Evolutionary conservation across 2,113 vertebrate genomes (phyloP), one percentile per base, ranked within the genome.

Genomic region (Salvator merianae): DNA sequence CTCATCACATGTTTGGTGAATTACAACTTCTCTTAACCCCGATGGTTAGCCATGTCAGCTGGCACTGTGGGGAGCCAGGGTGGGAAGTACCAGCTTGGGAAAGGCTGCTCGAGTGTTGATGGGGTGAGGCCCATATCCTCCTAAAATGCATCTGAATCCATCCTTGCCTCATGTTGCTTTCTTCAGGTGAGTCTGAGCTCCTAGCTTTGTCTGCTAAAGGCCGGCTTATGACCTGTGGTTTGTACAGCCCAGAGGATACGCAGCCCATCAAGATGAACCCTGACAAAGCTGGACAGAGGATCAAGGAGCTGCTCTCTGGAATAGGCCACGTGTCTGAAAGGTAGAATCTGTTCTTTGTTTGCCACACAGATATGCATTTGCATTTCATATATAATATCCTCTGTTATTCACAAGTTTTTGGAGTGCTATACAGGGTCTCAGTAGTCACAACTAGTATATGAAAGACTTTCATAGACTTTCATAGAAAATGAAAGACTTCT

Each of bases 261-360:
- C 84, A 43, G 0, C 82, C 86, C 0, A 32, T 85, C 77, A 84
- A 55, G 74, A 86, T 92, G 43, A 88, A 94, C 0, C 75, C 95
- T 0, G 91, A 92, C 0, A 94, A 93, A 62, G 91, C 93, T 0
- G 96, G 97, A 8, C 95, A 93, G 50, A 97, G 94, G 77, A 94
- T 98, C 38, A 96, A 95, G 85, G 97, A 98, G 80, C 92, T 99
- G 47, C 95, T 99, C 0, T 96, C 97, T 0, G 97, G 97, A 12
- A 98, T 99, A 0, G 97, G 97, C 69, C 95, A 97, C 1, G 94
- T 98, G 62, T 98, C 97, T 0, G 97, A 98, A 90, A 98, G 97
- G 98, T 99, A 87, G 78, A 79, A 65, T 7, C n/a, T 38, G n/a
- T 50, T 16, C 22, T 32, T 16, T 14, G 34, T 70, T 36, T 34